A percentile compares a stretch with the other conserved stretches of the same genome.
These are phyloP conservation scores for Phyllostomus discolor DNA, from an alignment of 2,113 vertebrate genomes.

Conservation along the genomic window DNA sequence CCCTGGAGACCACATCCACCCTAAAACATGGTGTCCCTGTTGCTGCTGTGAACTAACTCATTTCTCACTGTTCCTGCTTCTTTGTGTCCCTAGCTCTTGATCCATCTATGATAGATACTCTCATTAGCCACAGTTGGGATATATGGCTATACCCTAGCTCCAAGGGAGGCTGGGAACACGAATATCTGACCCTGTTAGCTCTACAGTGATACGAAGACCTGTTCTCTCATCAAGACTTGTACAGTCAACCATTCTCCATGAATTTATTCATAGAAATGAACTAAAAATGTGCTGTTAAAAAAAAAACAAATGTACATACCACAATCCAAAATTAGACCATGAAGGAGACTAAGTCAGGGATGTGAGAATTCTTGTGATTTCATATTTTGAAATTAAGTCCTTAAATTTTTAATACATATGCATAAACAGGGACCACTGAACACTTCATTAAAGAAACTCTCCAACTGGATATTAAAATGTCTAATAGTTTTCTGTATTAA, in stretches of 20 bases:
- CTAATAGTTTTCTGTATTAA: neutral
- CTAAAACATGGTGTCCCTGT: rapidly evolving
- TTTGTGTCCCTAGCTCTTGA: neutral
- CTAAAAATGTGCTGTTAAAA: neutral
- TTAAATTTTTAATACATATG: neutral
- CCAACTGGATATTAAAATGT: neutral
- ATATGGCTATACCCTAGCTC: rapidly evolving
- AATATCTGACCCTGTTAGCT: neutral
- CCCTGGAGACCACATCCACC: too few relatives aligned
- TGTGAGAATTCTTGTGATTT: neutral
- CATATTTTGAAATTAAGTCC: neutral
- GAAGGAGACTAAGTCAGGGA: neutral
- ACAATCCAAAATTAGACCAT: neutral
- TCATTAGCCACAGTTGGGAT: neutral
- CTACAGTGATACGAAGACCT: neutral
- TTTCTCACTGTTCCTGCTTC: neutral
- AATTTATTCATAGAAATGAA: neutral
- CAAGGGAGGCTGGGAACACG: neutral
- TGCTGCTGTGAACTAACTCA: neutral
- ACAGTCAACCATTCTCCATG: neutral
- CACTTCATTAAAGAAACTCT: neutral
- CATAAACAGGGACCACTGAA: neutral
- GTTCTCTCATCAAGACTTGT: neutral
- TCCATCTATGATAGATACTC: neutral
- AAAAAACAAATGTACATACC: neutral